Evolutionary conservation across 2,113 vertebrate genomes (phyloP).

Genomic region (Pagrus major): DNA sequence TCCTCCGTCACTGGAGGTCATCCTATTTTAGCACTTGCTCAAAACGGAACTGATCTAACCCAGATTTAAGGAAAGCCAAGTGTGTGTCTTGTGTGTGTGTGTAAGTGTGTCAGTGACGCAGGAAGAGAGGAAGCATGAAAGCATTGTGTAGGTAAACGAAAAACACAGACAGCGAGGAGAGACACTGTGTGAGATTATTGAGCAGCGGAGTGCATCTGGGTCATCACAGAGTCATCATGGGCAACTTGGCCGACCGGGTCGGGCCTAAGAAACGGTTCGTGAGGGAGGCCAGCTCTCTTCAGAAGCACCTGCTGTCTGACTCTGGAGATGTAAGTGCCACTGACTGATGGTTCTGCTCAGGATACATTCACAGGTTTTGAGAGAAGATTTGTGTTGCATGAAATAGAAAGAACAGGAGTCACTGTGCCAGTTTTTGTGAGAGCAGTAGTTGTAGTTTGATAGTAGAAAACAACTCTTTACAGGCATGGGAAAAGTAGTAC

Average conservation of each 20-base stretch:
- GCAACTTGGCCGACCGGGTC: slow-evolving; percentile 80
- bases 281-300: slow-evolving; percentile 75
- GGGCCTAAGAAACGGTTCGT: slow-evolving; percentile 73
- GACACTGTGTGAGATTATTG: slow-evolving; percentile 25
- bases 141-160: slow-evolving; percentile 49
- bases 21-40: slow-evolving; percentile 81
- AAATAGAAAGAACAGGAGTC: not conserved
- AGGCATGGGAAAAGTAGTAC: not conserved
- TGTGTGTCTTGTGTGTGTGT: slow-evolving; percentile 27
- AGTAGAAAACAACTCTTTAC: not conserved
- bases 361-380: slow-evolving; percentile 6
- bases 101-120: slow-evolving; percentile 77
- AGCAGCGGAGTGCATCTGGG: slow-evolving; percentile 39
- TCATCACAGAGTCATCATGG: slow-evolving; percentile 73
- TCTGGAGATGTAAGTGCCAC: slow-evolving; percentile 78
- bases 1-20: slow-evolving; percentile 71
- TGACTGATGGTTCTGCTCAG: not conserved
- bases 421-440: not conserved
- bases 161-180: slow-evolving; percentile 34
- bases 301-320: slow-evolving; percentile 82
- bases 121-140: slow-evolving; percentile 54
- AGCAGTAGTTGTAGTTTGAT: not conserved
- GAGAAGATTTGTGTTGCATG: not conserved
- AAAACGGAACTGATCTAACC: slow-evolving; percentile 79
- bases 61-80: slow-evolving; percentile 72